Base-by-base conservation (phyloP, 2,113 vertebrate species). In the Neodon shergylaensis region DNA sequence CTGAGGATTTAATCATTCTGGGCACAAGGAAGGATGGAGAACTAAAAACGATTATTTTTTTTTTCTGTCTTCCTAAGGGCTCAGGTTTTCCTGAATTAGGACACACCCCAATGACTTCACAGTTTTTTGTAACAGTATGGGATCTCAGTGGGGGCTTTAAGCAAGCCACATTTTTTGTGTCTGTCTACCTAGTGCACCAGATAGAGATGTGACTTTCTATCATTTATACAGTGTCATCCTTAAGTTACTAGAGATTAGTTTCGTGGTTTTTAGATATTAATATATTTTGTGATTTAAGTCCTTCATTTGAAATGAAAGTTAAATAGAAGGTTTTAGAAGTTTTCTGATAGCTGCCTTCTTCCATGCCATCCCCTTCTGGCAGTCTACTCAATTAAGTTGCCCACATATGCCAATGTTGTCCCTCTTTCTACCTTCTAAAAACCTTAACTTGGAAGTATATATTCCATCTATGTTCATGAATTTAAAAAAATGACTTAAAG, bases 271-370 rank as follows among this genome's bases (percentile, higher is more conserved):
- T 36, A 44, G 36, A n/a, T 88, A 36, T 89, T 22, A 74, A 14
- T 65, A 33, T 44, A 36, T 94, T 93, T 95, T 94, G 13, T 65
- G 11, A 65, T 22, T 93, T 89, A 66, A 63, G 24, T 26, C 31
- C 68, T 85, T 91, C 24, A 8, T 85, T 73, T 87, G 36, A 28
- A 90, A 93, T 49, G 44, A 76, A 12, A 77, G 39, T 84, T 65
- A 49, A 91, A 54, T 47, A 47, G 74, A 70, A 70, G 74, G 26
- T 4, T 39, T 72, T 58, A 26, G 54, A 61, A 24, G 58, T 81
- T 79, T 58, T 58, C 52, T 10, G 36, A 61, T 16, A 4, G 33
- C 28, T 73, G 28, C 44, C 17, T 83, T 4, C 11, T 0, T 61
- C 21, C 33, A 7, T 63, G 36, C 33, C 33, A 9, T 1, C 4